Conservation (phyloP, 2,888 invertebrate genomes). For the Tenthredo distinguenda region DNA sequence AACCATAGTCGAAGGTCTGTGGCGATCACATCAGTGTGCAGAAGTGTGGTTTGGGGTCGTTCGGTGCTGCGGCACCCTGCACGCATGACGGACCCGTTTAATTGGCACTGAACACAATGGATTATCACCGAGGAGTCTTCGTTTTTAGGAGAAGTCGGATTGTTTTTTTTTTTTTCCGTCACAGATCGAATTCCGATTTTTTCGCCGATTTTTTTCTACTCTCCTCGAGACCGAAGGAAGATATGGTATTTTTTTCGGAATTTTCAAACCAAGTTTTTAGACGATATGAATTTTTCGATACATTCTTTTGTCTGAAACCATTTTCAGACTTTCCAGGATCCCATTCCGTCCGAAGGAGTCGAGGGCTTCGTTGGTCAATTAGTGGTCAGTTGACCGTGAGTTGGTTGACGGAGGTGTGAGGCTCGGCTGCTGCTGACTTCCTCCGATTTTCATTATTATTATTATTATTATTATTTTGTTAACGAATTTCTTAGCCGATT, state of each 20-base stretch:
- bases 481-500: neutral
- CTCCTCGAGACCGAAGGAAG: no score
- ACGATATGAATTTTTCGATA: no score
- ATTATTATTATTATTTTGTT: neutral
- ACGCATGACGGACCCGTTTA: slow-evolving; percentile 78
- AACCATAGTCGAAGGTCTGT: slow-evolving; percentile 19
- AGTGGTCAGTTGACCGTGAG: neutral
- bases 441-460: neutral
- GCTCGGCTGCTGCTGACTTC: neutral
- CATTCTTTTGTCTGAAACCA: no score
- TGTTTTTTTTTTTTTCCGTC: neutral
- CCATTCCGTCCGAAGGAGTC: neutral
- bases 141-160: neutral
- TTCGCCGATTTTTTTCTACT: no score
- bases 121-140: slow-evolving; percentile 67
- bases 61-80: slow-evolving; percentile 73
- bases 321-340: neutral
- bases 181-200: no score
- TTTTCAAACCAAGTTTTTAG: no score
- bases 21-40: slow-evolving; percentile 35
- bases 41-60: slow-evolving; percentile 72
- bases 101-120: slow-evolving; percentile 78
- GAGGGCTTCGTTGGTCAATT: neutral
- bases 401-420: neutral
- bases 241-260: no score